phyloP scores from a whole-genome alignment of 2,113 vertebrate species.

The Bos indicus region DNA sequence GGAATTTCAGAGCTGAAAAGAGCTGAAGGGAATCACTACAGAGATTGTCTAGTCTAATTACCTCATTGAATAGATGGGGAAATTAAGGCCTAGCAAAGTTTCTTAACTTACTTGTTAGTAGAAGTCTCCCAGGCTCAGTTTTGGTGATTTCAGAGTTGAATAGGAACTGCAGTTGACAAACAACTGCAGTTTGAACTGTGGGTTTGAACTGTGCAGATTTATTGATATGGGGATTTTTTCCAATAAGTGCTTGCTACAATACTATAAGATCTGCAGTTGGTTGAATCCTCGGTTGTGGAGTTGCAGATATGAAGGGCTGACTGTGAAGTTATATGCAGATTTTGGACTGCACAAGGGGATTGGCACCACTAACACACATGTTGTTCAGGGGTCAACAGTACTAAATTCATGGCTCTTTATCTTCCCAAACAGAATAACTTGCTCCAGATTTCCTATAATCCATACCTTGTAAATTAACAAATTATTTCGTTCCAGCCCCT shows the following conservation, averaged over 20 bases:
- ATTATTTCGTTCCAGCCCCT: background rate
- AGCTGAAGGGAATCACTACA: background rate
- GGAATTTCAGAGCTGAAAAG: background rate
- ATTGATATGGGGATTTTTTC: background rate
- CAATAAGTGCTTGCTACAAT: background rate
- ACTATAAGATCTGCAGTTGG: background rate
- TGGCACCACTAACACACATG: background rate
- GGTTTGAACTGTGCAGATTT: background rate
- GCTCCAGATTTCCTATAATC: background rate
- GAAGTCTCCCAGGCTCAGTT: background rate
- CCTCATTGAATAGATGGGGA: background rate
- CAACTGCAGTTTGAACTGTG: background rate
- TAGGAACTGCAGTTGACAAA: background rate
- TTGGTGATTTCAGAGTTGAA: constrained; percentile 1
- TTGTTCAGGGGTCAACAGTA: background rate
- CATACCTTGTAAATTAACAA: background rate
- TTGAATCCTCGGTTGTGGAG: background rate
- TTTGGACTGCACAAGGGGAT: background rate
- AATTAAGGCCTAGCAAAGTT: background rate
- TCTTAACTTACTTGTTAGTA: background rate
- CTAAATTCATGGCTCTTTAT: background rate
- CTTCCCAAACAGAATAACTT: background rate
- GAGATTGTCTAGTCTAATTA: background rate
- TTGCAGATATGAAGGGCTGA: background rate
- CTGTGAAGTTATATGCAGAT: background rate